Base-by-base conservation (phyloP, 2,888 invertebrate species). In the Germaria angustata region DNA sequence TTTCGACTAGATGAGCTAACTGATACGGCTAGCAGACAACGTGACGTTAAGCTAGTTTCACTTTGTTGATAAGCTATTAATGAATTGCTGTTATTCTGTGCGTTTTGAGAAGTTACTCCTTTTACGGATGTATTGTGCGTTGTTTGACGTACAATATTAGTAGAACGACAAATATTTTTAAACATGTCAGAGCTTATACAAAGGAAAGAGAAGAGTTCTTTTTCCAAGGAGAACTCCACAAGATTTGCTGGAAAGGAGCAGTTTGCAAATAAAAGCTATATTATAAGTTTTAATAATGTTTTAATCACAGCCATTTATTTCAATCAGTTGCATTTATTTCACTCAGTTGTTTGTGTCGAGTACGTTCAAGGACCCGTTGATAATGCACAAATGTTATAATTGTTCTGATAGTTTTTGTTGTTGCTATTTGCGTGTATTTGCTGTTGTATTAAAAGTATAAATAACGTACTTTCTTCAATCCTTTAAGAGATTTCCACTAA, bases 131-230 rank as follows among this genome's bases (percentile, higher is more conserved):
- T 76, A 49, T 66, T 83, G 7, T 80, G 61, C 53, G 83, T 79
- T 46, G 80, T 78, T 34, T 83, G 80, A 55, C 85, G 84, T 71
- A 86, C 84, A 66, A 84, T 78, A 80, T 78, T 86, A 57, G 85
- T 84, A 39, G 85, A 86, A 55, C 87, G 86, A 72, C 76, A 85
- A 59, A 87, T 86, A 75, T 84, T 87, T 84, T 87, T 86, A 46
- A 87, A 87, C 87, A 87, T 87, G 86, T 81, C 87, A 87, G 75
- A 46, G 73, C 77, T 24, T 63, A n/a, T 13, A 32, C 9, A 66
- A 24, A 24, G n/a, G n/a, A n/a, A n/a, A n/a, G n/a, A n/a, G n/a
- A n/a, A n/a, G 24, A 57, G 49, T 63, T 72, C 24, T 53, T 59
- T 44, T 13, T 2, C 59, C 8, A 41, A 44, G 57, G 34, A 24